Evolutionary conservation across 1,140 invertebrate species (phyloP).

Genomic region (Neodiprion lecontei): DNA sequence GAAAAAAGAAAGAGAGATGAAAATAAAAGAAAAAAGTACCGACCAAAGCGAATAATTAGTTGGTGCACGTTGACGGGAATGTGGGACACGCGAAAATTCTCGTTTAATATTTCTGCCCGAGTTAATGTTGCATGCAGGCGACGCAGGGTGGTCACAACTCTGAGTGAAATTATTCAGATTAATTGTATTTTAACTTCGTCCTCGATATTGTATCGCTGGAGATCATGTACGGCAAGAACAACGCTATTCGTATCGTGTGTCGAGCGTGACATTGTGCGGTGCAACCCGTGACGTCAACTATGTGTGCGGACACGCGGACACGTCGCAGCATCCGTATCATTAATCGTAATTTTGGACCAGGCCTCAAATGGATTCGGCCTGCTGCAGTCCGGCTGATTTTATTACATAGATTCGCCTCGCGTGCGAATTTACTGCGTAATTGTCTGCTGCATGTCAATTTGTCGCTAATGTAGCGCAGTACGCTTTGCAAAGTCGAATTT

Average conservation of each 20-base stretch:
- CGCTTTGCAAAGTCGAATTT: no score
- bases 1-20: no score
- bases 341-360: neutral
- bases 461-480: no score
- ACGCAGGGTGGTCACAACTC: neutral
- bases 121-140: no score
- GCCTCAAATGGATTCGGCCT: neutral
- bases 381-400: neutral
- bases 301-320: neutral
- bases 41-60: no score
- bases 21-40: no score
- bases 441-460: neutral
- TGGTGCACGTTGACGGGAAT: no score
- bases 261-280: neutral
- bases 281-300: neutral
- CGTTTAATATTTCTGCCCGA: no score
- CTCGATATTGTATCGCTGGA: neutral
- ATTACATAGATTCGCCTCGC: neutral
- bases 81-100: no score
- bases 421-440: neutral
- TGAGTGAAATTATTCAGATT: neutral
- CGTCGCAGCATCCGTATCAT: neutral
- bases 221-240: no score
- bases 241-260: neutral
- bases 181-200: constrained; percentile 6